Evolutionary conservation across 2,888 invertebrate genomes (phyloP).

Genomic region (Dolomedes plantarius): DNA sequence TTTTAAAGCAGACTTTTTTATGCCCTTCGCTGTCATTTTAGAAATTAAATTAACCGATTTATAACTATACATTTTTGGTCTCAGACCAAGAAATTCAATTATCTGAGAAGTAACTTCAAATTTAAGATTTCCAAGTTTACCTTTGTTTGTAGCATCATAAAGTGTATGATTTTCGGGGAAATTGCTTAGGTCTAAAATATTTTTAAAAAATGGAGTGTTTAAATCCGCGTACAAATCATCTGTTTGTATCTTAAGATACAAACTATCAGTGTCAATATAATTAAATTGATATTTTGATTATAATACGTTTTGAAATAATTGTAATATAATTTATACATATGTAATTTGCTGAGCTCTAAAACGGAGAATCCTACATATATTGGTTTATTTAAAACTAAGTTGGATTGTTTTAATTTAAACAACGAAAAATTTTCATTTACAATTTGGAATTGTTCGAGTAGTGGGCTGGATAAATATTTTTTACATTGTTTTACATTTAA

Average conservation of each 20-base stretch:
- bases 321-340: neutral
- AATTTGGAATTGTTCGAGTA: constrained; percentile 28
- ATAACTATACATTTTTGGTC: neutral
- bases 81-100: neutral
- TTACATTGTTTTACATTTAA: constrained; percentile 25
- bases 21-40: constrained; percentile 17
- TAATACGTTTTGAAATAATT: neutral
- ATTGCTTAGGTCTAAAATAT: constrained; percentile 18
- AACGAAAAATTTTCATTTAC: constrained; percentile 28
- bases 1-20: neutral
- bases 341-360: neutral
- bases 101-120: neutral
- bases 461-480: constrained; percentile 20
- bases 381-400: constrained; percentile 23
- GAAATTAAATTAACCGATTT: neutral
- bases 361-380: constrained; percentile 27
- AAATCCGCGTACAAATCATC: neutral
- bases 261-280: neutral
- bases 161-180: neutral
- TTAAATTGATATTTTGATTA: too few species aligned
- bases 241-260: neutral
- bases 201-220: neutral
- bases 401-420: constrained; percentile 24
- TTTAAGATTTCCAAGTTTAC: neutral
- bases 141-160: neutral